Base-by-base conservation (phyloP, 1,140 invertebrate genomes). In the Drosophila carrolli region DNA sequence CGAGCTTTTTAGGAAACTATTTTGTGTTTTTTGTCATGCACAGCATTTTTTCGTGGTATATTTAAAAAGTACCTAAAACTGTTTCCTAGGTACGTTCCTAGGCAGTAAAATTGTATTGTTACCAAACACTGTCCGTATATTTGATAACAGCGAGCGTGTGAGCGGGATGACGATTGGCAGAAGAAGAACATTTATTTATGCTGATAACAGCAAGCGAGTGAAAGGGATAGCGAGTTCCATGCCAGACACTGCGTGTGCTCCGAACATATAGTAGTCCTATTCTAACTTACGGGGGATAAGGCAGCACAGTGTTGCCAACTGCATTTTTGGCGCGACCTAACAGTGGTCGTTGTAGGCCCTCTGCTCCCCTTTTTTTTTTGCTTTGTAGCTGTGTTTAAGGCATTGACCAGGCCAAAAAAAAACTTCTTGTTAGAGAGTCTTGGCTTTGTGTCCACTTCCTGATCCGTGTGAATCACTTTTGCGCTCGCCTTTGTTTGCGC, bases 291-390 rank as follows among this genome's bases (percentile, higher is more conserved):
- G 63, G 35, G 29, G 66, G 19, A 65, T 29, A 59, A 48, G 47
- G 55, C 43, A 29, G 53, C 27, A 38, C 19, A 75, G 84, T 79
- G 84, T 86, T 86, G 82, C 82, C 82, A 86, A 89, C 82, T 89
- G 75, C 76, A 71, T 79, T 79, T 82, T 86, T 86, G 66, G 79
- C 84, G 82, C 82, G 82, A 74, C 72, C 44, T 79, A 75, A 89
- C 70, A 73, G 78, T 81, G 63, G 78, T 86, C 81, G 78, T 85
- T 88, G 82, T 88, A 78, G 67, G 55, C 58, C 67, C 66, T 40
- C 50, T 73, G 66, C 55, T 74, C 70, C 43, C 70, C 65, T 68
- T 54, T 73, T n/a, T 32, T 35, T 10, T 35, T 14, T 14, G 27
- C 40, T 55, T 70, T 76, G 47, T 67, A 58, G 29, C 27, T 48